Conservation (phyloP, 2,113 vertebrate genomes). For the Bagarius yarrelli region DNA sequence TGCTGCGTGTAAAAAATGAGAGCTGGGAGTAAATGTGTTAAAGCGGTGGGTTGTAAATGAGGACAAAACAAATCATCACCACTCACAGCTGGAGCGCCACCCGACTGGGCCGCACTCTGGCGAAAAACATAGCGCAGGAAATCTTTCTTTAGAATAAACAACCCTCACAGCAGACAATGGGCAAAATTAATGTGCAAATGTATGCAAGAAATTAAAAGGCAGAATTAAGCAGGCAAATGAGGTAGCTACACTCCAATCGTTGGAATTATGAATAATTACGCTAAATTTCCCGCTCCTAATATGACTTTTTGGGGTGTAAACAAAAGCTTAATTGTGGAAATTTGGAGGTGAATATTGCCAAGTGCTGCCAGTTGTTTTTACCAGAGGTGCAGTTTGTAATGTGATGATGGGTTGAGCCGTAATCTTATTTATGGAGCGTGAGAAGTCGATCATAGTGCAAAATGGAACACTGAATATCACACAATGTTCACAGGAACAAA, state of each 20-base stretch:
- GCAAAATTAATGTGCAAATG: constrained; percentile 99
- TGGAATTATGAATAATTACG: constrained; percentile 99
- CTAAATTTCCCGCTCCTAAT: constrained; percentile 89
- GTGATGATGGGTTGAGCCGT: not conserved
- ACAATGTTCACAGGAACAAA: not conserved
- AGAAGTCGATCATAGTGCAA: not conserved
- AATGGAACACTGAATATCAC: not conserved
- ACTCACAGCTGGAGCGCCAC: constrained; percentile 96
- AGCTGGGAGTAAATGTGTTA: constrained; percentile 89
- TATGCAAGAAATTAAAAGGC: constrained; percentile 92
- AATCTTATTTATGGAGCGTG: not conserved
- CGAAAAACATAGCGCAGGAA: constrained; percentile 94
- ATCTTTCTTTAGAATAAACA: constrained; percentile 67
- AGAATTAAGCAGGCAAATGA: constrained; percentile 75
- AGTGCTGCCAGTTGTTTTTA: constrained; percentile 46
- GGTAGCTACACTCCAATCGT: constrained; percentile 93
- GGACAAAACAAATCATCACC: constrained; percentile 99
- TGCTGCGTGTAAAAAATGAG: constrained; percentile 45
- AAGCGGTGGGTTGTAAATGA: constrained; percentile 89
- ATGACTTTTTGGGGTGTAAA: constrained; percentile 91
- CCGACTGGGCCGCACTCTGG: constrained; percentile 94
- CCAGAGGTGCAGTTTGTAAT: constrained; percentile 17
- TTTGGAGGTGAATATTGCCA: constrained; percentile 83
- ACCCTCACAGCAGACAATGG: constrained; percentile 89
- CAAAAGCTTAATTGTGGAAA: constrained; percentile 95